phyloP scores from a whole-genome alignment of 2,113 vertebrate species.

The Isurus oxyrinchus region DNA sequence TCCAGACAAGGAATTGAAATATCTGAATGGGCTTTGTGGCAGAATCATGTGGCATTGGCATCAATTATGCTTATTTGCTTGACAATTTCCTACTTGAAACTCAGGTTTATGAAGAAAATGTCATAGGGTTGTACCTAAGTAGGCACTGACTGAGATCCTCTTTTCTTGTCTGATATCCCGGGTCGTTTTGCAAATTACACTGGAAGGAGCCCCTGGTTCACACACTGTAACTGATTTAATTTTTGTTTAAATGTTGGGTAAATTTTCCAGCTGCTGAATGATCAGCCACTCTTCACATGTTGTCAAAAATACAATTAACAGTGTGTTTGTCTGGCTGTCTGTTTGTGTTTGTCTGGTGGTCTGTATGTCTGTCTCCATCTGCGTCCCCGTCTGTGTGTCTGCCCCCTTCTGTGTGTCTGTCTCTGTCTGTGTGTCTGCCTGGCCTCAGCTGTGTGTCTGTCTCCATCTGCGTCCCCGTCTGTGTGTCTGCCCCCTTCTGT shows the following conservation, averaged over 20 bases:
- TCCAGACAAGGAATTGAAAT: background rate
- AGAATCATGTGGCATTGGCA: background rate
- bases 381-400: too few species aligned
- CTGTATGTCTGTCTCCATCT: background rate
- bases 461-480: too few species aligned
- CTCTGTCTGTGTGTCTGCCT: too few species aligned
- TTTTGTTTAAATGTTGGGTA: background rate
- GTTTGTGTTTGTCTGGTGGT: background rate
- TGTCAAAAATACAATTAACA: background rate
- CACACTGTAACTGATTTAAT: background rate
- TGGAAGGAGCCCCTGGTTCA: too few species aligned
- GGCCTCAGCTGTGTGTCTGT: background rate
- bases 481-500: too few species aligned
- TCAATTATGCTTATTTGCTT: background rate
- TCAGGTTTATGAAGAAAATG: conserved; percentile 11
- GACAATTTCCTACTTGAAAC: background rate
- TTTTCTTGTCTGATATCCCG: background rate
- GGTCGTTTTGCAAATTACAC: background rate
- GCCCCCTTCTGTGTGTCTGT: background rate
- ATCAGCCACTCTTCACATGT: background rate
- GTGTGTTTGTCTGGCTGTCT: background rate
- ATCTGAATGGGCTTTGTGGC: background rate
- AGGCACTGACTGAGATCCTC: too few species aligned
- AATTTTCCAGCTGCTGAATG: background rate
- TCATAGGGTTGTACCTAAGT: background rate